Base-by-base conservation (phyloP, 2,113 vertebrate genomes). In the Crotophaga sulcirostris region DNA sequence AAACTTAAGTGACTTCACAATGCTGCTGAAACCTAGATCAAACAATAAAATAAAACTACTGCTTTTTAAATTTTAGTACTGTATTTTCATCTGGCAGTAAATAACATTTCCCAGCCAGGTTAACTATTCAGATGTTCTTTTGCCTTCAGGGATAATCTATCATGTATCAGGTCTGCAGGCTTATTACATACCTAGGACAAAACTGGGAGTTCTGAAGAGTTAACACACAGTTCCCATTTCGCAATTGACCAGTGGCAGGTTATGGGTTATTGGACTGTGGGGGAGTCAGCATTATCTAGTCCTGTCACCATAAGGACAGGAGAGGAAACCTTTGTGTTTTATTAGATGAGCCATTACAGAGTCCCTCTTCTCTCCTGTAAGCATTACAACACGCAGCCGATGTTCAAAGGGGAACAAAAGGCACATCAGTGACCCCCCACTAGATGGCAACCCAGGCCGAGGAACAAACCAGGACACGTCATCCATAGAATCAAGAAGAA, bases 401-500 rank as follows among this genome's bases (percentile, higher is more conserved):
- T 2, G 3, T 33, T 38, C 29, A 6, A 24, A 51, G 18, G 28
- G 29, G 36, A 56, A 26, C 9, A 6, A 33, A 11, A 2, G 29
- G 56, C 40, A 55, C 34, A 47, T 5, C 19, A 16, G 19, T 18
- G 47, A 25, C 2, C 9, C 18, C 33, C 59, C 96, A 75, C 29
- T 64, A 94, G 96, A 52, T 93, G 96, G 95, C 95, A 94, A 76
- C 89, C 88, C 68, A 47, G 12, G 26, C 68, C 56, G 76, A 80
- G 0, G 3, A 54, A 95, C 63, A 44, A 11, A 40, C 11, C 3
- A 3, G 23, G 5, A 52, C 20, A 68, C 1, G 2, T 8, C 2
- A 36, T 2, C 59, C 40, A 87, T 0, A 26, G 8, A 40, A 34
- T 4, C 3, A 26, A 38, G 14, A 26, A 44, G 54, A 10, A 12